A percentile compares a stretch with the other conserved stretches of the same genome.
phyloP scores from a whole-genome alignment of 2,797 vertebrate genomes.

The Anguilla marmorata region DNA sequence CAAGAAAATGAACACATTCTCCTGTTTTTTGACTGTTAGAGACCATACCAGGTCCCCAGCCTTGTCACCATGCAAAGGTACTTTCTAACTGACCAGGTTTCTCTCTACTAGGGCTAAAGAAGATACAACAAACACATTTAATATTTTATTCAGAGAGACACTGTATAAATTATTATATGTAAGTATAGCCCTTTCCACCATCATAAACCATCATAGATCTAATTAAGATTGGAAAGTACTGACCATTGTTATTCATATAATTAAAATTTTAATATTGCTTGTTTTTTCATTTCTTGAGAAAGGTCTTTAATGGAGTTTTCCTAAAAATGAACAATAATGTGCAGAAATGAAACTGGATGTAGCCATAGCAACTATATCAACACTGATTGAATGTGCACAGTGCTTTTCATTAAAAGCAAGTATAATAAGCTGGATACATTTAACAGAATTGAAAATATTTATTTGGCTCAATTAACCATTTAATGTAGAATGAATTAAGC shows the following conservation, averaged over 20 bases:
- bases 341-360: not conserved
- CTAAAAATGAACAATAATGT: not conserved
- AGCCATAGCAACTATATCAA: constrained; percentile 2
- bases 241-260: not conserved
- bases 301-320: not conserved
- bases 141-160: not conserved
- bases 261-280: not conserved
- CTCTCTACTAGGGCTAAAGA: not conserved
- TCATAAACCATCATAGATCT: not conserved
- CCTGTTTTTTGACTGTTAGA: no score
- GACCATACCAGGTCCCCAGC: no score
- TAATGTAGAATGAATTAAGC: no score
- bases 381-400: not conserved
- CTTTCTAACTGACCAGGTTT: not conserved
- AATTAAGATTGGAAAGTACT: not conserved
- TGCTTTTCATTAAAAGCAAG: not conserved
- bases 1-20: not conserved
- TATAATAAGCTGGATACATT: not conserved
- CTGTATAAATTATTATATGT: not conserved
- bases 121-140: not conserved
- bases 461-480: not conserved
- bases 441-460: not conserved
- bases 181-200: not conserved
- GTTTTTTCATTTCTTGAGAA: not conserved
- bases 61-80: not conserved